These are phyloP conservation scores for Odontothrips loti DNA, from an alignment of 2,888 invertebrate genomes.

Conservation along the genomic window DNA sequence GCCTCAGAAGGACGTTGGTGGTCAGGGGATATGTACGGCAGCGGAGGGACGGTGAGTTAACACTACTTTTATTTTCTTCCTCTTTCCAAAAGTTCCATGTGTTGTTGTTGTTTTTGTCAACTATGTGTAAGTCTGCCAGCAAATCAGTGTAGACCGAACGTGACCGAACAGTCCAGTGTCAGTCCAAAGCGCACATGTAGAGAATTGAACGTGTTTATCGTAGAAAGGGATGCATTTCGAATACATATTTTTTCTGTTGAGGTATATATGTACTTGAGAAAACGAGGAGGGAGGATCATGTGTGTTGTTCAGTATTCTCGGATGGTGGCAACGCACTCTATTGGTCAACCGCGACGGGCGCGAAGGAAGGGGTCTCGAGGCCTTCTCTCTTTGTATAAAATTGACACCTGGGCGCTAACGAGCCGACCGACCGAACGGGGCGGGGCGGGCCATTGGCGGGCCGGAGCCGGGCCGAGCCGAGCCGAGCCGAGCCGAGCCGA, in stretches of 20 bases:
- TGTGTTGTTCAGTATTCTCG: neutral
- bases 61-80: neutral
- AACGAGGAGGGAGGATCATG: neutral
- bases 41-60: slow-evolving; percentile 11
- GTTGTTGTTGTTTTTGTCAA: no score
- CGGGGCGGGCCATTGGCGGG: neutral
- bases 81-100: no score
- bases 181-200: no score
- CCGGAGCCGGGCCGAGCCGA: neutral
- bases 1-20: slow-evolving; percentile 13
- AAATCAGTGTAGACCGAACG: no score
- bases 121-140: no score
- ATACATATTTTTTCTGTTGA: no score
- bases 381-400: slow-evolving; percentile 9
- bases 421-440: neutral
- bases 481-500: neutral
- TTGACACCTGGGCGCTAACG: slow-evolving; percentile 7
- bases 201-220: no score
- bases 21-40: slow-evolving; percentile 24
- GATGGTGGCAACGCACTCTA: no score
- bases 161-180: no score
- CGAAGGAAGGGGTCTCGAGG: no score
- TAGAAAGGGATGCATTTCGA: no score
- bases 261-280: neutral
- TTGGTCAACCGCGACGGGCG: no score